These are phyloP conservation scores for Catostomus latipinnis DNA, from an alignment of 2,797 vertebrate species.

Conservation along the genomic window DNA sequence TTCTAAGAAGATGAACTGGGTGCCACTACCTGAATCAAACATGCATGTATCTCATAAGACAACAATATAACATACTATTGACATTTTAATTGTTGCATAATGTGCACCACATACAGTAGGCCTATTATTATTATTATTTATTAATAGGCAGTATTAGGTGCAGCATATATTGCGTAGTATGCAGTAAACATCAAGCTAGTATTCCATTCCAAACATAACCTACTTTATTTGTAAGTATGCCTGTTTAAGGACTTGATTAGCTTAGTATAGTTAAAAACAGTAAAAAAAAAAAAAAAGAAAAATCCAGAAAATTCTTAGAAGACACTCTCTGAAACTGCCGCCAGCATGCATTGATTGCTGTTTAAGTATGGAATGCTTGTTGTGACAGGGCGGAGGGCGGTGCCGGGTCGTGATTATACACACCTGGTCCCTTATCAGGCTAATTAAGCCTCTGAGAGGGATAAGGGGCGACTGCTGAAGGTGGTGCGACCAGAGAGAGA, in stretches of 20 bases:
- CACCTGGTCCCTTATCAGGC: no score
- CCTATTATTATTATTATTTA: background rate
- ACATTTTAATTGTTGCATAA: background rate
- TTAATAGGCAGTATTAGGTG: no score
- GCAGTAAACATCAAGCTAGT: background rate
- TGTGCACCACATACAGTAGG: background rate
- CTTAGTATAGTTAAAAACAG: slow-evolving; percentile 50
- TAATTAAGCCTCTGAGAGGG: no score
- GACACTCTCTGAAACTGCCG: slow-evolving; percentile 48
- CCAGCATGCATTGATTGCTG: slow-evolving; percentile 59
- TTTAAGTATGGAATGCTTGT: background rate
- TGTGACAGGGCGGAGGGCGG: no score
- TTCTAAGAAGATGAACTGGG: no score
- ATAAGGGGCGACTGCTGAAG: no score
- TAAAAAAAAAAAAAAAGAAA: slow-evolving; percentile 66
- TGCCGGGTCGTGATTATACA: no score
- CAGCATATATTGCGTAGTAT: background rate
- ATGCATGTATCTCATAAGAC: background rate
- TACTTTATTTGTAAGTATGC: background rate
- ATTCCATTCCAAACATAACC: slow-evolving; percentile 7
- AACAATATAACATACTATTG: background rate
- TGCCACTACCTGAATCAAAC: no score
- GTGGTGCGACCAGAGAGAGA: no score
- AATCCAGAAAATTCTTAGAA: no score
- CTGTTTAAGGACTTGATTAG: background rate